phyloP scores from a whole-genome alignment of 2,888 invertebrate genomes.

The Empis livida region DNA sequence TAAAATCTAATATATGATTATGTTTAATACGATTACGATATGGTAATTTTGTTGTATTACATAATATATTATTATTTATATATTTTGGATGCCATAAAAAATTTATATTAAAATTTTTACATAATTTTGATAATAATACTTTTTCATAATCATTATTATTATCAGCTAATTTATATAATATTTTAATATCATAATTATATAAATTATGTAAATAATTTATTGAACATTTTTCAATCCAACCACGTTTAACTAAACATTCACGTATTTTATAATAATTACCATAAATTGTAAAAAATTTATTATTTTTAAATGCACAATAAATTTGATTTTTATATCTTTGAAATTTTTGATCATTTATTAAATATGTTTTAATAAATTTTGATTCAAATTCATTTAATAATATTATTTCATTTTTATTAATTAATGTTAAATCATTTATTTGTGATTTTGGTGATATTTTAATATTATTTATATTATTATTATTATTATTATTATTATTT shows the following conservation, averaged over 20 bases:
- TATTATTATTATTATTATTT: no score
- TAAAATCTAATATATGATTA: slow-evolving; percentile 30
- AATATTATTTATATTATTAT: no score
- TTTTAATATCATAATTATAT: slow-evolving; percentile 23
- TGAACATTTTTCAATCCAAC: slow-evolving; percentile 61
- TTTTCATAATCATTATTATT: slow-evolving; percentile 30
- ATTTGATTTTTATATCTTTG: not conserved
- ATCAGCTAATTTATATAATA: slow-evolving; percentile 23
- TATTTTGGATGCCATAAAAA: slow-evolving; percentile 50
- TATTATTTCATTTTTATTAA: no score
- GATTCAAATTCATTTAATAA: no score
- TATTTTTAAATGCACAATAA: not conserved
- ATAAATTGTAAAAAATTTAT: slow-evolving; percentile 29
- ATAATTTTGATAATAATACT: slow-evolving; percentile 43
- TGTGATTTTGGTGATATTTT: no score
- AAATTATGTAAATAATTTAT: slow-evolving; percentile 22
- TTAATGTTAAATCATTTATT: no score
- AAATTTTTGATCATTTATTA: no score
- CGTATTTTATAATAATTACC: slow-evolving; percentile 25
- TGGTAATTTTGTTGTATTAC: slow-evolving; percentile 11
- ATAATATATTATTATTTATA: not conserved
- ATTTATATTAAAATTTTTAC: no score
- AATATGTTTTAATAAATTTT: no score
- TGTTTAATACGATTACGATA: slow-evolving; percentile 27
- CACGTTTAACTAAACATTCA: slow-evolving; percentile 45